A percentile compares a stretch with the other conserved stretches of the same genome.
phyloP scores from a whole-genome alignment of 2,113 vertebrate genomes.

The Takifugu bimaculatus region DNA sequence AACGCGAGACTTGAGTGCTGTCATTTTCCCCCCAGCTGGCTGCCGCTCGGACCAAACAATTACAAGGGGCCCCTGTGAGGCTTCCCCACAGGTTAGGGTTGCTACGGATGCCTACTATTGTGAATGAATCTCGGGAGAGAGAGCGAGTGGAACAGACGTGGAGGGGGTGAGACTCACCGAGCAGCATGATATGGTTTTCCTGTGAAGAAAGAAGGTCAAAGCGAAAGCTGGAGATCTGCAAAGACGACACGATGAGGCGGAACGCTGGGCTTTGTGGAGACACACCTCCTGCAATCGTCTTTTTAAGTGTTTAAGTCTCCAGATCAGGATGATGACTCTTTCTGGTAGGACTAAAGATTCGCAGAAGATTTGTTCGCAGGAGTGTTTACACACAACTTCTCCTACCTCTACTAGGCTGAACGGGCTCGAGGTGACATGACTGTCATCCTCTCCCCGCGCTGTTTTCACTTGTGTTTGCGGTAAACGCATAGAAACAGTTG shows the following conservation, averaged over 20 bases:
- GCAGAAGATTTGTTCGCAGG: conserved; percentile 23
- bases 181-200: conserved; percentile 37
- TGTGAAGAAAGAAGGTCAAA: conserved; percentile 45
- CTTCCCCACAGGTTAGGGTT: conserved; percentile 63
- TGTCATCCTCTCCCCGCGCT: conserved; percentile 38
- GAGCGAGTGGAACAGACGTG: conserved; percentile 15
- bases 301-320: conserved; percentile 42
- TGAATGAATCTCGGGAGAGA: conserved; percentile 63
- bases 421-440: conserved; percentile 50
- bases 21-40: conserved; percentile 39
- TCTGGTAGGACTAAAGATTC: conserved; percentile 4
- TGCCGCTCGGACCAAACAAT: conserved; percentile 47
- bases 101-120: conserved; percentile 70
- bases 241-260: conserved; percentile 24
- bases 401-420: conserved; percentile 45
- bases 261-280: conserved; percentile 34
- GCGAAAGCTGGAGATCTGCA: neutral
- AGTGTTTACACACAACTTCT: conserved; percentile 39
- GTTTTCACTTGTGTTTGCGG: conserved; percentile 57
- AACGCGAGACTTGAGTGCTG: conserved; percentile 29
- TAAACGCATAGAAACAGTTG: conserved; percentile 64
- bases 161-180: conserved; percentile 49
- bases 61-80: conserved; percentile 56
- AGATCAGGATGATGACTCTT: conserved; percentile 45
- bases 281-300: conserved; percentile 44